Conservation (phyloP, 2,888 invertebrate species). For the Halictus quadricinctus region DNA sequence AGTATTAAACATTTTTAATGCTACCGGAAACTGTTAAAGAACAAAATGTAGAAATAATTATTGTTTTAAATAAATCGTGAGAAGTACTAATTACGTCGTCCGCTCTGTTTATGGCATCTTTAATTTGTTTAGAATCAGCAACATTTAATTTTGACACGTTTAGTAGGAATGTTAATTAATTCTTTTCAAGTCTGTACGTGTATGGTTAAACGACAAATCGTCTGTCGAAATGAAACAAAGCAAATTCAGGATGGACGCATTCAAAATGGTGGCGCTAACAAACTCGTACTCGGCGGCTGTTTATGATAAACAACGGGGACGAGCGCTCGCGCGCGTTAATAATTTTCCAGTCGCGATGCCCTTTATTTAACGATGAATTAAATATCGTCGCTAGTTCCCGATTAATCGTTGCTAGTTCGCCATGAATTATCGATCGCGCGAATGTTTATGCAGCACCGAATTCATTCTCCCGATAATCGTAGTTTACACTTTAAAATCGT, state of each 20-base stretch:
- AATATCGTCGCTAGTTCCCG: slow-evolving; percentile 27
- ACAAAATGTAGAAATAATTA: too few species aligned
- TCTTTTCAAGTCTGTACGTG: too few species aligned
- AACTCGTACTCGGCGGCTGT: background rate
- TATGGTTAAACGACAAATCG: background rate
- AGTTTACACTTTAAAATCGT: background rate
- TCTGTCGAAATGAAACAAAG: background rate
- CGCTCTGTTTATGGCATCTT: too few species aligned
- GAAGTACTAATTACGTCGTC: too few species aligned
- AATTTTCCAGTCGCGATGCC: slow-evolving; percentile 20
- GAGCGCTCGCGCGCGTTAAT: slow-evolving; percentile 18
- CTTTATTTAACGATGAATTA: slow-evolving; percentile 28
- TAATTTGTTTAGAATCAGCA: too few species aligned
- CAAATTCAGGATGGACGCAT: background rate
- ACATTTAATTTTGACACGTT: too few species aligned
- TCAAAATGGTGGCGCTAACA: background rate
- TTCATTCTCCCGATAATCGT: background rate
- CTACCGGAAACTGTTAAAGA: too few species aligned
- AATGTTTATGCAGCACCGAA: background rate
- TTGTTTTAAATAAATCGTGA: too few species aligned
- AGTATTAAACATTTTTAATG: too few species aligned
- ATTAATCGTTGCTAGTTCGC: slow-evolving; percentile 35
- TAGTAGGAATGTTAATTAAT: too few species aligned
- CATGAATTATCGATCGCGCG: slow-evolving; percentile 11
- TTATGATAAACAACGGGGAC: slow-evolving; percentile 33